Base-by-base conservation (phyloP, 2,797 vertebrate genomes). In the Pteronotus mesoamericanus region DNA sequence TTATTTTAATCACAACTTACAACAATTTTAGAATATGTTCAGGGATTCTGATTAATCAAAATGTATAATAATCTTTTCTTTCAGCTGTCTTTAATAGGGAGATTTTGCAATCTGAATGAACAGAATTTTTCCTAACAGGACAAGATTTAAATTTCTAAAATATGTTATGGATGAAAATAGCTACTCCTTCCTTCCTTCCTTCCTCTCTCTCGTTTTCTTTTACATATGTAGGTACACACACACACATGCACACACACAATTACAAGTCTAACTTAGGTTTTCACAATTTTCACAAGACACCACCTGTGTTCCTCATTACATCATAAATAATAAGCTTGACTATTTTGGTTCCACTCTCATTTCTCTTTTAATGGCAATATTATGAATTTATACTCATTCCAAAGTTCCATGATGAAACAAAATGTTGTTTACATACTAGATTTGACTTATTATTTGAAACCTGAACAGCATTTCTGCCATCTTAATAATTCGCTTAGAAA, bases 11-110 rank as follows among this genome's bases (percentile, higher is more conserved):
- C 55, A 75, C 10, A 96, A 75, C 24, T 69, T 90, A 26, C 9
- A 94, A 95, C 22, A 42, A 42, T 86, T 93, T 86, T 59, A 87
- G 71, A 86, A 86, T 19, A 78, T 88, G 22, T 82, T 75, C 87
- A 87, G 85, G 66, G 55, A 69, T 72, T 89, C 93, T 89, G 64
- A 94, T 89, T 92, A 95, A 94, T 85, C 51, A 55, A 84, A 88
- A 29, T 86, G n/a, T 21, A 69, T 94, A 92, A 69, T 69, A 78
- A 91, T 95, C 26, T 94, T 95, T 94, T 96, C 18, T 86, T 89
- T 89, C 74, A 89, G 32, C 22, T 74, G 77, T 88, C 57, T 83
- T 74, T 61, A 74, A 51, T 96, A 7, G 87, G n/a, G 48, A 69
- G 29, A 78, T n/a, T 95, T 97, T 91, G 22, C 59, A 93, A 77